These are phyloP conservation scores for Tholera decimalis DNA, from an alignment of 2,888 invertebrate species.

Conservation along the genomic window DNA sequence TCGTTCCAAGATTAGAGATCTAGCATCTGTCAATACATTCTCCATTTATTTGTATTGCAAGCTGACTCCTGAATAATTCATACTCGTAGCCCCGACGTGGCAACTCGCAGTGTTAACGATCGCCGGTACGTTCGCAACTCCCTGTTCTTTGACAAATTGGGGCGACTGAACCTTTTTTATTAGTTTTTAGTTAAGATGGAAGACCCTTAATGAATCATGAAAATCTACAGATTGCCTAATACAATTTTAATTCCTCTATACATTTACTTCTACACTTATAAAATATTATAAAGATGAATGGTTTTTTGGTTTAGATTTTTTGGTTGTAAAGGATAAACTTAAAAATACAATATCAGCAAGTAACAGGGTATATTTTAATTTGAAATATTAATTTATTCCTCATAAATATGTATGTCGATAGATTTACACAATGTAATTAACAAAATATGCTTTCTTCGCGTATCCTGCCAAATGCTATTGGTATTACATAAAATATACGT, in stretches of 20 bases:
- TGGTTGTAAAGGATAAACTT: no score
- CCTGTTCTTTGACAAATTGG: constrained; percentile 41
- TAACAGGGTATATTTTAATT: no score
- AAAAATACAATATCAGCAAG: no score
- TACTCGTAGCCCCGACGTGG: constrained; percentile 28
- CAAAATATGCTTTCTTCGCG: no score
- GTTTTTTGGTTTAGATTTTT: no score
- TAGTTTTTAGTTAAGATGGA: constrained; percentile 2
- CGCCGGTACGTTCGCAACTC: constrained; percentile 27
- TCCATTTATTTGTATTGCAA: constrained; percentile 49
- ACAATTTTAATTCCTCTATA: neutral
- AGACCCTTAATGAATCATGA: neutral
- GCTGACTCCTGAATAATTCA: constrained; percentile 58
- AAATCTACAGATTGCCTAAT: neutral
- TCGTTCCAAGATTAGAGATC: constrained; percentile 13
- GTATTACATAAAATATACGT: no score
- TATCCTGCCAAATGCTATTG: no score
- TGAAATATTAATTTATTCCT: no score
- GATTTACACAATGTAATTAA: no score
- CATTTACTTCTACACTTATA: no score
- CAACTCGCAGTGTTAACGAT: constrained; percentile 53
- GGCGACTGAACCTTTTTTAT: constrained; percentile 22
- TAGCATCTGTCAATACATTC: constrained; percentile 34
- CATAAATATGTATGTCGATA: no score
- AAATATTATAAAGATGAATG: no score